A percentile compares a stretch with the other conserved stretches of the same genome.
These are phyloP conservation scores for Liparis tanakae DNA, from an alignment of 2,797 vertebrate species.

Conservation along the genomic window DNA sequence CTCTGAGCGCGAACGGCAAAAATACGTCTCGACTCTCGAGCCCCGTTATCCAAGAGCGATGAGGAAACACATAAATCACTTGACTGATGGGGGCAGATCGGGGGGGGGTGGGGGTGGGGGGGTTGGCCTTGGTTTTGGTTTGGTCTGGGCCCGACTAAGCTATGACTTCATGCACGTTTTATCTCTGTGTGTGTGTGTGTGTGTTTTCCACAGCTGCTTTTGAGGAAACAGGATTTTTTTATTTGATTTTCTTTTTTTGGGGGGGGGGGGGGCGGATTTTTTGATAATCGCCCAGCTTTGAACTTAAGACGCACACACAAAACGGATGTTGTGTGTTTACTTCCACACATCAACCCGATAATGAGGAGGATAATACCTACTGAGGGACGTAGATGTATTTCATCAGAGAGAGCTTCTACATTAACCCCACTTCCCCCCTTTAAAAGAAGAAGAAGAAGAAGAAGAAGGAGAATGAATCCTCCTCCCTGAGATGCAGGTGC, in stretches of 20 bases:
- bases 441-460: no score
- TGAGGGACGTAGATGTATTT: slow-evolving; percentile 61
- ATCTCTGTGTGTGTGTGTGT: slow-evolving; percentile 67
- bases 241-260: background rate
- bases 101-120: background rate
- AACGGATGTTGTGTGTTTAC: slow-evolving; percentile 71
- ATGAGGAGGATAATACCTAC: slow-evolving; percentile 61
- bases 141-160: slow-evolving; percentile 80
- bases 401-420: slow-evolving; percentile 60
- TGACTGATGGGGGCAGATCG: slow-evolving; percentile 63
- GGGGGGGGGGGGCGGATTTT: background rate
- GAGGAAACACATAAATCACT: slow-evolving; percentile 68
- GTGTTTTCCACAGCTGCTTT: slow-evolving; percentile 85
- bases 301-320: slow-evolving; percentile 53
- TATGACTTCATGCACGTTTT: slow-evolving; percentile 87
- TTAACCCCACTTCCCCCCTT: background rate
- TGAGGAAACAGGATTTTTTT: slow-evolving; percentile 73
- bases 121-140: slow-evolving; percentile 81
- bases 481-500: slow-evolving; percentile 73
- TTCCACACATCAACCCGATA: slow-evolving; percentile 71
- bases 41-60: slow-evolving; percentile 62
- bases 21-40: slow-evolving; percentile 60
- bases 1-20: slow-evolving; percentile 60
- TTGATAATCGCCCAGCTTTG: slow-evolving; percentile 55
- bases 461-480: slow-evolving; percentile 5